Percentiles rank a stretch among this genome's conserved stretches.
phyloP scores from a whole-genome alignment of 1,140 invertebrate genomes.

The Homarus americanus region DNA sequence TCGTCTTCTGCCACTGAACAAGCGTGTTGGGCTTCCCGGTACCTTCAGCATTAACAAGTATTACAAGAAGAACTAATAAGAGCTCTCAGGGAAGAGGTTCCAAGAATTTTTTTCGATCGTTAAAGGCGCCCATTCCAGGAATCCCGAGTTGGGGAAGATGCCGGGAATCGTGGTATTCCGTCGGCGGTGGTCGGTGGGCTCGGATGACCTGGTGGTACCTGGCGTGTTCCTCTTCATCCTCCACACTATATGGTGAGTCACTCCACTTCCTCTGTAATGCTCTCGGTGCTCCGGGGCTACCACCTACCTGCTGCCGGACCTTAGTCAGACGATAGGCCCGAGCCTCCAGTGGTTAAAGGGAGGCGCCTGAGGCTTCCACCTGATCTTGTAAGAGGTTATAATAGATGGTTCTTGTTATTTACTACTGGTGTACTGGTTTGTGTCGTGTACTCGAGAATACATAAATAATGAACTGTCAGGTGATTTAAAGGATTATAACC shows the following conservation, averaged over 20 bases:
- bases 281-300: no score
- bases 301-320: no score
- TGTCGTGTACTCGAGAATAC: no score
- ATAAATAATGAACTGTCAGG: no score
- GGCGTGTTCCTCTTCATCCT: conserved; percentile 87
- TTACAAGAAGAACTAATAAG: not conserved
- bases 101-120: not conserved
- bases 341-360: no score
- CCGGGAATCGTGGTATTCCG: conserved; percentile 91
- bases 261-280: not conserved
- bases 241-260: conserved; percentile 88
- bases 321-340: no score
- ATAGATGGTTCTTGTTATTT: no score
- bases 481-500: no score
- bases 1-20: not conserved
- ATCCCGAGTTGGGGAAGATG: conserved; percentile 80
- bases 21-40: not conserved
- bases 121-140: not conserved
- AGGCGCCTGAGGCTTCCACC: no score
- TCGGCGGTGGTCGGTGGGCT: conserved; percentile 92
- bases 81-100: not conserved
- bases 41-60: not conserved
- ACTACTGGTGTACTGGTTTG: no score
- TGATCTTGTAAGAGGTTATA: no score
- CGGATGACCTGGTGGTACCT: conserved; percentile 92